Conservation (phyloP, 2,797 vertebrate genomes). For the Anguilla obscura region DNA sequence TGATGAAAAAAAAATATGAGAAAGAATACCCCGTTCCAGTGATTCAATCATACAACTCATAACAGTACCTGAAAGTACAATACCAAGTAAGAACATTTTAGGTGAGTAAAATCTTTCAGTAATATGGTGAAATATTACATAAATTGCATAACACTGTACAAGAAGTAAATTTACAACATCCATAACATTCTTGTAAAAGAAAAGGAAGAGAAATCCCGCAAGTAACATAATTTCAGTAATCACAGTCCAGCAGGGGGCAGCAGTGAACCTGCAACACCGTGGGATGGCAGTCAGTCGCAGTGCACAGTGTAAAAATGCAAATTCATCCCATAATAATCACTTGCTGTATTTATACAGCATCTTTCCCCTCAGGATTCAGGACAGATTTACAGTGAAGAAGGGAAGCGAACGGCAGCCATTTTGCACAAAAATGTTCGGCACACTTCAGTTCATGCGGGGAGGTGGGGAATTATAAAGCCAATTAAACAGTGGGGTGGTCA, state of each 20-base stretch:
- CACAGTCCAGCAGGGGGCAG: background rate
- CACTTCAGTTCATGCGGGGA: background rate
- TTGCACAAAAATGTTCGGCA: background rate
- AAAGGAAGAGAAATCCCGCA: background rate
- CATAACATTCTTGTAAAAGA: background rate
- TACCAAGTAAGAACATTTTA: background rate
- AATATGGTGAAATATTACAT: no score
- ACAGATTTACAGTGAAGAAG: background rate
- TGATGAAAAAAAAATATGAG: background rate
- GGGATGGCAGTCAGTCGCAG: background rate
- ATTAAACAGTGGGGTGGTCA: background rate
- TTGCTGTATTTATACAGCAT: background rate
- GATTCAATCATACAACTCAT: background rate
- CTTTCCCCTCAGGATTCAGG: background rate
- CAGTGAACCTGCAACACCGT: background rate
- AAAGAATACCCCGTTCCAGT: background rate
- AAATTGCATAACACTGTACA: background rate
- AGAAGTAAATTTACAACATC: background rate
- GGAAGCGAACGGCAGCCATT: background rate
- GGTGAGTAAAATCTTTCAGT: background rate
- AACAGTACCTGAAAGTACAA: background rate
- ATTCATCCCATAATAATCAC: background rate
- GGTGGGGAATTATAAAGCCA: background rate
- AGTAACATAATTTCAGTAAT: background rate
- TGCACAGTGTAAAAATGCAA: background rate